Percentiles rank a stretch among this genome's conserved stretches.
phyloP scores from a whole-genome alignment of 2,797 vertebrate species.

The Fistularia tabacaria region DNA sequence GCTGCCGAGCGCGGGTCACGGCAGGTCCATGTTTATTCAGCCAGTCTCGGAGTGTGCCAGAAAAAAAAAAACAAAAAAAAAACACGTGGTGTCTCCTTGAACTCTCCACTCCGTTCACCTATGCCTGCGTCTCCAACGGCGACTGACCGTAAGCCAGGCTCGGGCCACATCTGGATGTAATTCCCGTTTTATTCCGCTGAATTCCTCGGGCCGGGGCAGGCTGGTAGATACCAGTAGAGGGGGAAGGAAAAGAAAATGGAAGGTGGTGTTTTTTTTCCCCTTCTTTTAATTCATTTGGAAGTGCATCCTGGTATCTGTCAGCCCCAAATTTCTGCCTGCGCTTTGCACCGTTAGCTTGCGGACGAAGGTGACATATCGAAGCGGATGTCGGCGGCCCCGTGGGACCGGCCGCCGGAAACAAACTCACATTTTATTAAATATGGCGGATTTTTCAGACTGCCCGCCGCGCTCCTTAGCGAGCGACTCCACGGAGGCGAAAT shows the following conservation, averaged over 20 bases:
- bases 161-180: slow-evolving; percentile 70
- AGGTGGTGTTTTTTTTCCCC: too few species aligned
- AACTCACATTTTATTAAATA: too few species aligned
- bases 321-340: too few species aligned
- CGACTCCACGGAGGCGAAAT: too few species aligned
- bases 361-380: too few species aligned
- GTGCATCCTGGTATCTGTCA: too few species aligned
- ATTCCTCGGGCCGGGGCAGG: slow-evolving; percentile 39
- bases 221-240: slow-evolving; percentile 22
- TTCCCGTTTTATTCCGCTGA: slow-evolving; percentile 32
- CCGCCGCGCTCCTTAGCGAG: too few species aligned
- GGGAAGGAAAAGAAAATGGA: slow-evolving; percentile 20
- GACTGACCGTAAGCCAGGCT: slow-evolving; percentile 49
- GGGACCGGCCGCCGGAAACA: too few species aligned
- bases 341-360: too few species aligned
- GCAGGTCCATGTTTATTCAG: slow-evolving; percentile 71
- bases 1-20: slow-evolving; percentile 51
- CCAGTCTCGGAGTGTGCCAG: slow-evolving; percentile 64
- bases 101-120: slow-evolving; percentile 21
- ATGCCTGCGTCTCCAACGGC: slow-evolving; percentile 29
- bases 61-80: slow-evolving; percentile 12
- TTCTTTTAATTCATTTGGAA: too few species aligned
- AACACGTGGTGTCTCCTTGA: slow-evolving; percentile 36
- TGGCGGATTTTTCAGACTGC: too few species aligned
- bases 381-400: too few species aligned